Evolutionary conservation across 2,113 vertebrate genomes (phyloP), one percentile per base, ranked within the genome.

Genomic region (Australoheros scitulus): DNA sequence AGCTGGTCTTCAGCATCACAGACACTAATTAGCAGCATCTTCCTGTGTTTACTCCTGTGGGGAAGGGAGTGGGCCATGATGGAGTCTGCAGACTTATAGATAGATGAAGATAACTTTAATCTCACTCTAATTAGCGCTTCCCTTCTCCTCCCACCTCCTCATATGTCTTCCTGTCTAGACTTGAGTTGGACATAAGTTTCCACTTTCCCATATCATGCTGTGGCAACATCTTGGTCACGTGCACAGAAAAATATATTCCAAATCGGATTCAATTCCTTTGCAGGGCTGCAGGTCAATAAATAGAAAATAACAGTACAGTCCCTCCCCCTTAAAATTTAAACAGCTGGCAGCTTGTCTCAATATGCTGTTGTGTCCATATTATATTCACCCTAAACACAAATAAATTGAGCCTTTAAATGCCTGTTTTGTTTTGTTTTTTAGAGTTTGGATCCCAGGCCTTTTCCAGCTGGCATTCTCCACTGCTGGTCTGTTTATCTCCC

Each of bases 21-120:
- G 91, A 95, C 93, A 91, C 50, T 92, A 92, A 92, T 94, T 93
- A 95, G 91, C 59, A 84, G 86, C 92, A 92, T 94, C 94, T 95
- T 95, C 94, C 95, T 93, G 93, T 96, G 96, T 96, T 96, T 95
- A 93, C 88, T 94, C 94, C 92, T 80, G 55, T 59, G 90, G 94
- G 94, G 83, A 79, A 91, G 93, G 94, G 93, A 94, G 93, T 86
- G 76, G 87, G 77, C 80, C 83, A 81, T 22, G 55, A 82, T 78
- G 87, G 78, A 80, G 85, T 92, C 60, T 75, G 81, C 88, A 77
- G 63, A 87, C 92, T 92, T 91, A 93, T 86, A 95, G 94, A 96
- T 95, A 92, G 92, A 95, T 79, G 59, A 84, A 92, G 92, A 94
- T 95, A 93, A 94, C 92, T 94, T 92, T 93, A 92, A 95, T 96